Evolutionary conservation across 2,888 invertebrate species (phyloP), one percentile per base, ranked within the genome.

Genomic region (Eupithecia inturbata): DNA sequence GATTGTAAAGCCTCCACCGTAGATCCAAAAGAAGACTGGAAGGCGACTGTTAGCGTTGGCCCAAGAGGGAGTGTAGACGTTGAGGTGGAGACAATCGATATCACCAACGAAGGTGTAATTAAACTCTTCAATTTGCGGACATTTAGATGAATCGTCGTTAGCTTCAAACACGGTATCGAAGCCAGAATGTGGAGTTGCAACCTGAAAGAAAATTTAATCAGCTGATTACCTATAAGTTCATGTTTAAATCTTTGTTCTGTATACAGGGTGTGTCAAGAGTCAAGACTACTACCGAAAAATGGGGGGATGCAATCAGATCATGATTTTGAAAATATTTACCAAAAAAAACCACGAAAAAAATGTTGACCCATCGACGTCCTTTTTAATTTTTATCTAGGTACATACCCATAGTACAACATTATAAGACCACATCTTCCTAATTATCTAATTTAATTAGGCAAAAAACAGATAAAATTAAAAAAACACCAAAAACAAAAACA

Each of bases 1-100:
- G 6, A 77, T 68, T 0, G 26, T 4, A 70, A 86, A 89, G 2
- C 76, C 77, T 0, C 91, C 91, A 1, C 91, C 91, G 67, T 87
- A 80, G n/a, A 90, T 86, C 85, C 86, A 91, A 1, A 89, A 84
- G 0, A 90, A 68, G 0, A 91, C 90, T 0, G 91, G 87, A 0
- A 88, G 78, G 4, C 62, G 84, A 31, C 86, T 85, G 68, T 70
- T 79, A 0, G 83, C 77, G 22, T 78, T 86, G 0, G 85, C 86
- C 9, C 80, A 76, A 36, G 85, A 82, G 4, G 91, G 91, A 0
- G 87, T 88, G 73, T 85, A 89, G 3, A 91, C 72, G 74, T 88
- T 90, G 28, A 91, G 67, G 53, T 84, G 85, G 0, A 91, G 85
- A 31, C 90, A 90, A 71, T 90, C 88, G 3, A 91, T 53, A 7